Base-by-base conservation (phyloP, 2,888 invertebrate genomes). In the Pristionchus entomophagus region DNA sequence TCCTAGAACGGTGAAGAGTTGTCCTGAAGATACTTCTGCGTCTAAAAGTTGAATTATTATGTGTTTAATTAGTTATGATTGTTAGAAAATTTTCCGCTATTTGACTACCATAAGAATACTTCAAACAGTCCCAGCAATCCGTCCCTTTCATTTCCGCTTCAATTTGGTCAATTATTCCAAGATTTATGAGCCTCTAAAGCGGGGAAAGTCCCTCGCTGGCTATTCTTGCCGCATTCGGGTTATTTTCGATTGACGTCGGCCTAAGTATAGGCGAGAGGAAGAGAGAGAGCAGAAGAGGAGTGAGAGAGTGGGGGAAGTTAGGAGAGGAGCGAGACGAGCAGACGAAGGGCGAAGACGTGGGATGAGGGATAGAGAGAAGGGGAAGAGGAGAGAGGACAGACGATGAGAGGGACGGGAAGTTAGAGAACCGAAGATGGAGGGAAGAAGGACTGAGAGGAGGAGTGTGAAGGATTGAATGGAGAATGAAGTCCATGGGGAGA, bases 161-260 rank as follows among this genome's bases (percentile, higher is more conserved):
- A 6, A 73, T 73, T 45, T 41, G 41, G 32, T 5, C 73, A 45
- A 73, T n/a, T 17, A 41, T 38, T 22, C 38, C 73, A 73, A n/a
- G 17, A 41, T 73, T 73, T 73, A 73, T 22, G 26, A 26, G 12
- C 26, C 26, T n/a, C n/a, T 41, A 26, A 41, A 73, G 26, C 2
- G 4, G 73, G 73, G 73, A 73, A 73, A 73, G 82, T 82, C 82
- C 82, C 82, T 82, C 38, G 59, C 5, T 26, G 38, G 49, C 82
- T 82, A 82, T 82, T 82, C 59, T 59, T 56, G 56, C 59, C 82
- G 56, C 41, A 53, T 56, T 41, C 38, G 82, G 83, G 62, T 65
- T 84, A 84, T 84, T 84, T 84, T 84, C 83, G 83, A 84, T 84
- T 84, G 83, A 84, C 83, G 83, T 84, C 83, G 62, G 62, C 83